These are phyloP conservation scores for Ophioninae sp. DNA, from an alignment of 2,888 invertebrate genomes.

Conservation along the genomic window DNA sequence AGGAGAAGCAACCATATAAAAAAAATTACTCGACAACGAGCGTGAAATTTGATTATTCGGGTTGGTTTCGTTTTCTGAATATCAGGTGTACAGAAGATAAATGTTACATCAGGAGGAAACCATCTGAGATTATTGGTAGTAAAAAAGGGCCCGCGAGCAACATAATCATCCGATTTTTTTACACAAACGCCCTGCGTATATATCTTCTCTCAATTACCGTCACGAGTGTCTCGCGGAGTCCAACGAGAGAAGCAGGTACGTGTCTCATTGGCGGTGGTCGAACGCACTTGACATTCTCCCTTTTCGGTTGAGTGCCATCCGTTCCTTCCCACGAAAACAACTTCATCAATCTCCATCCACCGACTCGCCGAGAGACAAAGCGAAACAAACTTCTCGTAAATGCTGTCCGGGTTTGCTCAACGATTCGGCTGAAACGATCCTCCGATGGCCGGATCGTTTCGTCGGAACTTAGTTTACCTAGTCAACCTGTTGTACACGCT, in stretches of 20 bases:
- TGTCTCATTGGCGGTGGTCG: slow-evolving; percentile 54
- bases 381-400: slow-evolving; percentile 29
- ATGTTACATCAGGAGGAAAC: neutral
- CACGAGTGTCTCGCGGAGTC: slow-evolving; percentile 61
- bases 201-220: slow-evolving; percentile 60
- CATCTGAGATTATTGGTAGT: slow-evolving; percentile 38
- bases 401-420: slow-evolving; percentile 36
- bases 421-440: slow-evolving; percentile 33
- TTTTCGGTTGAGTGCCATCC: slow-evolving; percentile 23
- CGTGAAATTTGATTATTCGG: neutral
- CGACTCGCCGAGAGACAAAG: slow-evolving; percentile 11
- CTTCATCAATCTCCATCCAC: slow-evolving; percentile 56
- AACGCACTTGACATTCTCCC: slow-evolving; percentile 38
- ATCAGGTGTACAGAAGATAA: neutral
- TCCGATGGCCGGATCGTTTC: slow-evolving; percentile 31
- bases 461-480: slow-evolving; percentile 29
- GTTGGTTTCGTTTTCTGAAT: neutral
- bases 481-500: neutral
- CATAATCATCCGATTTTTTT: slow-evolving; percentile 33
- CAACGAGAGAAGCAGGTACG: slow-evolving; percentile 60
- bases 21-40: neutral
- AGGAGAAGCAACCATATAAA: neutral
- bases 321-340: slow-evolving; percentile 5
- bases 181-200: slow-evolving; percentile 17
- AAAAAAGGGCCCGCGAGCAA: slow-evolving; percentile 14